These are phyloP conservation scores for Orchestes rusci DNA, from an alignment of 2,888 invertebrate species.

Conservation along the genomic window DNA sequence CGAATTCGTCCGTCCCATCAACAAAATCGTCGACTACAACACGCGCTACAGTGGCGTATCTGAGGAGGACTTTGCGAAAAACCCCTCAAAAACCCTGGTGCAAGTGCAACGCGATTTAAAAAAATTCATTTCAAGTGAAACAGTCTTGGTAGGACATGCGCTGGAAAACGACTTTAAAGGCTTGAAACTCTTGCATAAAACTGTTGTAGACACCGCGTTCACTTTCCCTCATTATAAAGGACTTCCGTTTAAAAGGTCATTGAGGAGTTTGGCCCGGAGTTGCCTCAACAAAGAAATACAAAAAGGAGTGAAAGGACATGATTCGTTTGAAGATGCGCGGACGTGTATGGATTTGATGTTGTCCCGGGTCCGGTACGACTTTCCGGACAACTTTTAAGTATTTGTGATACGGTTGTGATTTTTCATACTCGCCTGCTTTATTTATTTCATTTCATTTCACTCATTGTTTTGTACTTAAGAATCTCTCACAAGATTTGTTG, in stretches of 20 bases:
- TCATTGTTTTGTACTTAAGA: no score
- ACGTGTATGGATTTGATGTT: constrained; percentile 86
- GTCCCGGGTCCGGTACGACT: constrained; percentile 46
- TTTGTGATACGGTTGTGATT: neutral
- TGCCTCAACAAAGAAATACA: constrained; percentile 79
- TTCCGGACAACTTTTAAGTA: neutral
- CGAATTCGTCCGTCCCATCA: constrained; percentile 73
- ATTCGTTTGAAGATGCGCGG: constrained; percentile 87
- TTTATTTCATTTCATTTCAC: constrained; percentile 13
- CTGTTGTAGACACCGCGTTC: constrained; percentile 84
- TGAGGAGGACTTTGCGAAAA: constrained; percentile 51
- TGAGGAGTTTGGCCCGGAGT: constrained; percentile 68
- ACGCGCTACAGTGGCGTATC: constrained; percentile 93
- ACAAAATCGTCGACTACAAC: constrained; percentile 85
- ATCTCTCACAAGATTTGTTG: no score
- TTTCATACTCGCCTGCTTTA: constrained; percentile 17
- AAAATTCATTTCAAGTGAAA: constrained; percentile 69
- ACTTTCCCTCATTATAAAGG: constrained; percentile 82
- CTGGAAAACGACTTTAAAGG: constrained; percentile 90
- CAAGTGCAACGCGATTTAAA: constrained; percentile 84
- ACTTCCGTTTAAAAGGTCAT: constrained; percentile 72
- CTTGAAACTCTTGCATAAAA: constrained; percentile 73
- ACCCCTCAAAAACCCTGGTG: constrained; percentile 54
- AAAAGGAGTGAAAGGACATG: constrained; percentile 67
- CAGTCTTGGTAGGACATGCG: constrained; percentile 92